Evolutionary conservation across 2,888 invertebrate genomes (phyloP).

Genomic region (Conops quadrifasciatus): DNA sequence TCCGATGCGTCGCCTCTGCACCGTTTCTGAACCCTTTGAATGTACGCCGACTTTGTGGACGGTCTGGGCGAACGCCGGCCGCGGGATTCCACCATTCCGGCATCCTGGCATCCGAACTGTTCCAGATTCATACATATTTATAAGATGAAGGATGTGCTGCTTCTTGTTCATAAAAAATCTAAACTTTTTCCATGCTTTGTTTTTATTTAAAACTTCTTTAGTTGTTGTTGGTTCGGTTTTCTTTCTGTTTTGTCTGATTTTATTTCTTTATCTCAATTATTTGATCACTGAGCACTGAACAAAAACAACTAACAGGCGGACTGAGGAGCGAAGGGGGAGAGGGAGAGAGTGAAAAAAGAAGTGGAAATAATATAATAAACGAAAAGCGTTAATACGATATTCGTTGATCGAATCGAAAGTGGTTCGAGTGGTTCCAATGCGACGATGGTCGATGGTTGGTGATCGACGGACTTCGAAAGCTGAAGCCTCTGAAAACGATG

Average conservation of each 20-base stretch:
- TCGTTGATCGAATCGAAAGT: slow-evolving; percentile 37
- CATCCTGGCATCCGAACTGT: slow-evolving; percentile 38
- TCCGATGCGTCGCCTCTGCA: no score
- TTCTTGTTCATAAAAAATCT: slow-evolving; percentile 36
- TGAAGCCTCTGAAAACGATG: background rate
- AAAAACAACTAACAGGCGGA: slow-evolving; percentile 14
- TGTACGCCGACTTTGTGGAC: slow-evolving; percentile 54
- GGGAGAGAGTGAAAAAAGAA: background rate
- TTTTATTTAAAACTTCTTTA: slow-evolving; percentile 14
- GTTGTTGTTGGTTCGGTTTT: background rate
- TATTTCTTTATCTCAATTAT: slow-evolving; percentile 59
- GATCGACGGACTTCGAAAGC: background rate
- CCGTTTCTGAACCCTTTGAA: slow-evolving; percentile 38
- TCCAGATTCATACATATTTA: slow-evolving; percentile 59
- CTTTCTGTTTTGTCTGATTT: slow-evolving; percentile 41
- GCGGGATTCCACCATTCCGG: slow-evolving; percentile 55
- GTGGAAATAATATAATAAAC: slow-evolving; percentile 37
- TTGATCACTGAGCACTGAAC: slow-evolving; percentile 49
- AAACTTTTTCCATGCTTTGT: background rate
- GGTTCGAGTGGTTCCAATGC: slow-evolving; percentile 17
- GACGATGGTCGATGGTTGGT: background rate
- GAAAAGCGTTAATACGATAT: slow-evolving; percentile 35
- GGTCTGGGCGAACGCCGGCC: background rate
- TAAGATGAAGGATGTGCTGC: slow-evolving; percentile 53
- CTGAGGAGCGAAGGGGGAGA: background rate